Percentiles rank a stretch among this genome's conserved stretches.
These are phyloP conservation scores for Oryzias curvinotus DNA, from an alignment of 2,113 vertebrate species.

Conservation along the genomic window DNA sequence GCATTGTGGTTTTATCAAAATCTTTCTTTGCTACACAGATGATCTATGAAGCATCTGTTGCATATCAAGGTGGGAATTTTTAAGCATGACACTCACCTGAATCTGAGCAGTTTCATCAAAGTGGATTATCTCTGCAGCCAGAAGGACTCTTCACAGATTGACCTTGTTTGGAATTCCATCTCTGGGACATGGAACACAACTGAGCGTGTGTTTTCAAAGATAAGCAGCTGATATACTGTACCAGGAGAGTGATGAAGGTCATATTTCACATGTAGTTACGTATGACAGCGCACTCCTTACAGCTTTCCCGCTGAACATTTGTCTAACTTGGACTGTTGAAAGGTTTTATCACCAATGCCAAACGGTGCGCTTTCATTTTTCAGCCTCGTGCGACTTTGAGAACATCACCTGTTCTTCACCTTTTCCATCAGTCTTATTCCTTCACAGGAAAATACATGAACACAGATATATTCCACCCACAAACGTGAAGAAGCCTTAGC, in stretches of 20 bases:
- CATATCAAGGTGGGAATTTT: constrained; percentile 47
- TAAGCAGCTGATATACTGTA: constrained; percentile 46
- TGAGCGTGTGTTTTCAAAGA: constrained; percentile 61
- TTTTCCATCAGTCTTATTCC: constrained; percentile 1
- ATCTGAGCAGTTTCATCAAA: constrained; percentile 64
- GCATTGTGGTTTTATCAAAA: constrained; percentile 16
- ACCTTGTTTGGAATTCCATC: constrained; percentile 61
- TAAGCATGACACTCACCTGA: constrained; percentile 43
- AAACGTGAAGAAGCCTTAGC: constrained; percentile 31
- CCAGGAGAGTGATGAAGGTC: constrained; percentile 26
- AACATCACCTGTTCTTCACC: constrained; percentile 14
- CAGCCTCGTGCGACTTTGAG: constrained; percentile 31
- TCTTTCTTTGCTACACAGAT: constrained; percentile 18
- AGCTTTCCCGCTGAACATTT: constrained; percentile 14
- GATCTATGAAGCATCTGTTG: constrained; percentile 55
- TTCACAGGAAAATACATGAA: background rate
- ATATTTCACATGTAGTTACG: constrained; percentile 16
- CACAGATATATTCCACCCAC: constrained; percentile 7
- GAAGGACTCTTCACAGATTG: constrained; percentile 50
- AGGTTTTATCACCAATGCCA: constrained; percentile 7
- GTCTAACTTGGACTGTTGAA: constrained; percentile 17
- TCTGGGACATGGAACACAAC: constrained; percentile 46
- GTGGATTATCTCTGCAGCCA: constrained; percentile 54
- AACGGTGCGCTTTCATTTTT: constrained; percentile 7
- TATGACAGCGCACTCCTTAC: constrained; percentile 6